Evolutionary conservation across 2,797 vertebrate species (phyloP).

Genomic region (Gymnoscopelus microlampas): DNA sequence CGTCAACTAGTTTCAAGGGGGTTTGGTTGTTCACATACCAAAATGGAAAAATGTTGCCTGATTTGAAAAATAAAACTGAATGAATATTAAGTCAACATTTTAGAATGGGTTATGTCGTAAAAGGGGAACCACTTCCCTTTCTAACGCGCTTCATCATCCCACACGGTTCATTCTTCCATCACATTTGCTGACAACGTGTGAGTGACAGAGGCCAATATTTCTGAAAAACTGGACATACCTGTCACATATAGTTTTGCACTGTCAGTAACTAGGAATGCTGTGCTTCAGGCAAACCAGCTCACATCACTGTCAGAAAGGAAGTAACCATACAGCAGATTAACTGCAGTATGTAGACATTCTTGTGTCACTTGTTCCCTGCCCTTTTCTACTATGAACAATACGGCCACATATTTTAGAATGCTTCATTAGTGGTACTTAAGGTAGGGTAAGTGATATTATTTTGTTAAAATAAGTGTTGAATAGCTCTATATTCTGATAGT

Average conservation of each 20-base stretch:
- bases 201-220: conserved; percentile 7
- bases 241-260: conserved; percentile 30
- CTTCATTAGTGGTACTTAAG: not conserved
- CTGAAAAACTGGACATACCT: conserved; percentile 55
- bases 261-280: conserved; percentile 67
- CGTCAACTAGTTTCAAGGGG: not conserved
- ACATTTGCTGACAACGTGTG: conserved; percentile 37
- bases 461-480: too few species aligned
- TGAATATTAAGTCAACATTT: too few species aligned
- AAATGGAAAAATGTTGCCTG: not conserved
- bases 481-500: too few species aligned
- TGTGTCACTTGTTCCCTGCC: conserved; percentile 52
- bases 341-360: conserved; percentile 58
- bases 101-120: too few species aligned
- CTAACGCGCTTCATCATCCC: not conserved
- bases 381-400: conserved; percentile 24
- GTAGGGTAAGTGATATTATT: too few species aligned
- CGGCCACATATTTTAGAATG: conserved; percentile 4
- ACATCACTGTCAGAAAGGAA: conserved; percentile 31
- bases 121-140: not conserved
- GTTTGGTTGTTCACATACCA: not conserved
- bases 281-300: conserved; percentile 63
- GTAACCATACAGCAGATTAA: conserved; percentile 8
- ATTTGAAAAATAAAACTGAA: not conserved
- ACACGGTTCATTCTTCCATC: conserved; percentile 30